Evolutionary conservation across 2,888 invertebrate genomes (phyloP), one percentile per base, ranked within the genome.

Genomic region (Anoplius nigerrimus): DNA sequence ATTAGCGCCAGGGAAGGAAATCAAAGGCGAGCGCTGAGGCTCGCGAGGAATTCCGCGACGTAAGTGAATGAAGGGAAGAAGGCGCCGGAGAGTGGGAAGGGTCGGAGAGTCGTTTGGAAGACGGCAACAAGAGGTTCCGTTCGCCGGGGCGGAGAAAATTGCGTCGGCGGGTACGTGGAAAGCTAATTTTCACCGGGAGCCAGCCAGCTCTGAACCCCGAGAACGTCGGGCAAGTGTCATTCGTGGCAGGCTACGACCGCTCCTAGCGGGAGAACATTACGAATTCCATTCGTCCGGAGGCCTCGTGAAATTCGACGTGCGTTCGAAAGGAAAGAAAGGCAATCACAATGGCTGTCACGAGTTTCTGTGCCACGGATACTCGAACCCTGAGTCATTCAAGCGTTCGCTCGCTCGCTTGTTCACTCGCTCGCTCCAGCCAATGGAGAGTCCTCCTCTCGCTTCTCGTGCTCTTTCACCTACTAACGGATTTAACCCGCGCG

Each of bases 401-500:
- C 65, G 57, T 60, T 66, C 56, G 62, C 43, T 63, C 66, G 60
- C 20, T 43, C 58, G 54, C 53, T 46, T 48, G 70, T 55, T 64
- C 69, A 34, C 57, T 56, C 58, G 55, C 20, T 18, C 52, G 16
- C 52, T 60, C 59, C 63, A 51, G 48, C 48, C n/a, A n/a, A 18
- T 48, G n/a, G 48, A 34, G 55, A 34, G 55, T 16, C 21, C 59
- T 69, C 65, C 48, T 59, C 59, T 66, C 67, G 62, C 34, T 34
- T 63, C 72, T 63, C 66, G 72, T 76, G 80, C 75, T 80, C 79
- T 80, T 80, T 79, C 79, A 78, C 78, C 79, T 78, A 78, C 68
- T 80, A 73, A 76, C 74, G 63, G 60, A 63, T 51, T 62, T 57
- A 22, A 62, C 16, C n/a, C n/a, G n/a, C n/a, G n/a, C n/a, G n/a